Evolutionary conservation across 2,888 invertebrate species (phyloP).

Genomic region (Drosophila anomalipes): DNA sequence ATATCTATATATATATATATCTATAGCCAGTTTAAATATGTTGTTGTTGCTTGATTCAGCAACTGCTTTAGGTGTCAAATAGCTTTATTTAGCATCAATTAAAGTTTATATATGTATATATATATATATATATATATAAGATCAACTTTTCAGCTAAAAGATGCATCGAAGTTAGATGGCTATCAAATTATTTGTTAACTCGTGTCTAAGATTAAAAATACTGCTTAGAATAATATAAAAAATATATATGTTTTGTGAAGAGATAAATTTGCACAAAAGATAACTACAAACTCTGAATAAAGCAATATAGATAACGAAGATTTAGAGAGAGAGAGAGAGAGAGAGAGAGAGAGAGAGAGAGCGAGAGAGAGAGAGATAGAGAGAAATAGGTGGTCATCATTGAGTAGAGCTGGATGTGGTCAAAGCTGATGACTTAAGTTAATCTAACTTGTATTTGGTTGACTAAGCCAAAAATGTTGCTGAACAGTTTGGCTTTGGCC

Average conservation of each 20-base stretch:
- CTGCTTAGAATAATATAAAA: not conserved
- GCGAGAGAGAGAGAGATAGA: not conserved
- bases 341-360: not conserved
- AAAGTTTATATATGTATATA: not conserved
- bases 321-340: not conserved
- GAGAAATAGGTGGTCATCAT: not conserved
- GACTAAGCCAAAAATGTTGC: not conserved
- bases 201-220: not conserved
- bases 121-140: not conserved
- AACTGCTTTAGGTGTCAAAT: not conserved
- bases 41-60: too few relatives aligned
- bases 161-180: not conserved
- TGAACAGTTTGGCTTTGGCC: conserved; percentile 16
- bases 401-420: not conserved
- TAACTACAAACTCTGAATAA: not conserved
- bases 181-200: not conserved
- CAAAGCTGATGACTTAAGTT: not conserved
- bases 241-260: not conserved
- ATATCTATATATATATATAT: not conserved
- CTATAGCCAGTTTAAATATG: too few relatives aligned
- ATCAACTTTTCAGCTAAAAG: not conserved
- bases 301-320: not conserved
- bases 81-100: not conserved
- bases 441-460: not conserved
- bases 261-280: not conserved